Evolutionary conservation across 2,113 vertebrate genomes (phyloP).

Genomic region (Dolichotis patagonum): DNA sequence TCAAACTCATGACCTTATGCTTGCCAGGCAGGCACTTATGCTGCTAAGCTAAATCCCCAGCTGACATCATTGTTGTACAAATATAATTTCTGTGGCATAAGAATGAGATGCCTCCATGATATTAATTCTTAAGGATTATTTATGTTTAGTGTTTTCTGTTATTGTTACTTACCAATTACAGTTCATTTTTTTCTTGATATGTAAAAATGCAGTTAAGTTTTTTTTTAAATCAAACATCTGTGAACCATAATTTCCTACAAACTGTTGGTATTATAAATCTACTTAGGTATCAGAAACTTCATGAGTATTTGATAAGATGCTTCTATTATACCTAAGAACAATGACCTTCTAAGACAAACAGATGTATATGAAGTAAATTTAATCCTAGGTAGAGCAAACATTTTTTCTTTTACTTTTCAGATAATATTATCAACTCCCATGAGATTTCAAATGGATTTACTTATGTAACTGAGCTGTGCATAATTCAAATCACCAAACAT

Average conservation of each 20-base stretch:
- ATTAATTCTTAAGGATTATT: neutral
- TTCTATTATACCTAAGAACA: conserved; percentile 28
- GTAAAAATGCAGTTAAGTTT: neutral
- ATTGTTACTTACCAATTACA: neutral
- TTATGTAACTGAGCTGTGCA: neutral
- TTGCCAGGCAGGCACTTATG: no score
- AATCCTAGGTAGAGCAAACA: neutral
- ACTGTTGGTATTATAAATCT: neutral
- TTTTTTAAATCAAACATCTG: neutral
- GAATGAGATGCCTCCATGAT: neutral
- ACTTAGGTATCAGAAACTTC: conserved; percentile 10
- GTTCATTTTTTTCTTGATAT: neutral
- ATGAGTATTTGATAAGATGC: conserved; percentile 23
- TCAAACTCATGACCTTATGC: no score
- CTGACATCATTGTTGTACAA: neutral
- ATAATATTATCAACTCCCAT: neutral
- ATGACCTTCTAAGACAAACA: neutral
- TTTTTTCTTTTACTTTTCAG: neutral
- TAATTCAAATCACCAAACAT: neutral
- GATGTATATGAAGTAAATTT: conserved; percentile 14
- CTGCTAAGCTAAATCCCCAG: no score
- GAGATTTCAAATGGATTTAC: conserved; percentile 26
- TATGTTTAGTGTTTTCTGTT: neutral
- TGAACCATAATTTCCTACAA: neutral
- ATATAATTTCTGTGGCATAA: neutral